These are phyloP conservation scores for Silurus aristotelis DNA, from an alignment of 2,797 vertebrate species.

Conservation along the genomic window DNA sequence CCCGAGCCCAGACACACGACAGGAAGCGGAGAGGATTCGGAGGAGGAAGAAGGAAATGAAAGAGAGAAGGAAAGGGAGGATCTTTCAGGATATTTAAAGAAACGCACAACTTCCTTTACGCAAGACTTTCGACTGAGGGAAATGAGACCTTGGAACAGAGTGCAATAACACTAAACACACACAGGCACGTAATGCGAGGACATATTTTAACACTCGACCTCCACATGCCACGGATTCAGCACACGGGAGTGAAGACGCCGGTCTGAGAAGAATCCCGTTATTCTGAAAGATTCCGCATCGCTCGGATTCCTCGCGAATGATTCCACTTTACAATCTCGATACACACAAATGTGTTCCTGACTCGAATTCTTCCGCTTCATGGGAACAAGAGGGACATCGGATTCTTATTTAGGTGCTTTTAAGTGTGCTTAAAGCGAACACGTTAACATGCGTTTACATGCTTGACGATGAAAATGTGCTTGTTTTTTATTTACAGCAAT, in stretches of 20 bases:
- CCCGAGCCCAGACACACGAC: neutral
- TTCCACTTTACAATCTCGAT: neutral
- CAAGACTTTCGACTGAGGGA: neutral
- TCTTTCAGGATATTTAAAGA: constrained; percentile 34
- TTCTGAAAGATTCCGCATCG: neutral
- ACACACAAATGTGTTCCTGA: neutral
- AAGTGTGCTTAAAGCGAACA: neutral
- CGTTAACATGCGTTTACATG: too few species aligned
- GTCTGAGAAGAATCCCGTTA: neutral
- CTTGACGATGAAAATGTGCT: too few species aligned
- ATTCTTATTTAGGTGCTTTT: neutral
- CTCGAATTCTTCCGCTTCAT: neutral
- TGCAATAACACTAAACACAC: neutral
- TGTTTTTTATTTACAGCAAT: too few species aligned
- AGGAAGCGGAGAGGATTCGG: neutral
- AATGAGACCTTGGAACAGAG: constrained; percentile 4
- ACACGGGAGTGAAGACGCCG: neutral
- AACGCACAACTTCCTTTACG: neutral
- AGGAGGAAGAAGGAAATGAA: neutral
- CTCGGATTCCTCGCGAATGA: neutral
- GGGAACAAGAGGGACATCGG: neutral
- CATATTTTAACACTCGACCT: neutral
- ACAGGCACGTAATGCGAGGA: neutral
- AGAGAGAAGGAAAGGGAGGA: neutral
- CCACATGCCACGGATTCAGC: neutral